phyloP scores from a whole-genome alignment of 92 coral and sea anemone species.

The Nematostella vectensis region DNA sequence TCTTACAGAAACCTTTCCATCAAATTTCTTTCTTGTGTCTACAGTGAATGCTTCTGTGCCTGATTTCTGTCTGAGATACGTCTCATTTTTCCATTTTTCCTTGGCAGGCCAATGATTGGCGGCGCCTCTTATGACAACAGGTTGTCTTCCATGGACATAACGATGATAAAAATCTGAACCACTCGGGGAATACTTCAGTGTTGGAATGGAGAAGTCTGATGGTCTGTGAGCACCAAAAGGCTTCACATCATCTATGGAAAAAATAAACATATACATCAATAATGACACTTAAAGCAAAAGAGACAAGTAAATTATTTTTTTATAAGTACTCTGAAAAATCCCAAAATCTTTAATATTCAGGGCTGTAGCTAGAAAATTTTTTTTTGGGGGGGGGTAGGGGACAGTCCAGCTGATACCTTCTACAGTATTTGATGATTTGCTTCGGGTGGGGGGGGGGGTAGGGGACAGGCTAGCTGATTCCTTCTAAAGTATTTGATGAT shows the following conservation, averaged over 20 bases:
- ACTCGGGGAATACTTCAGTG: slow-evolving; percentile 72
- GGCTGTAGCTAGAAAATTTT: too few relatives aligned
- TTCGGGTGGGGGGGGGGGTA: too few relatives aligned
- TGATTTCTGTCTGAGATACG: slow-evolving; percentile 60
- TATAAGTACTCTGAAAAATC: too few relatives aligned
- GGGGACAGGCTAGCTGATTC: too few relatives aligned
- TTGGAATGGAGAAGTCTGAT: slow-evolving; percentile 42
- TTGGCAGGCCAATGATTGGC: slow-evolving; percentile 90
- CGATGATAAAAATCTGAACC: slow-evolving; percentile 77
- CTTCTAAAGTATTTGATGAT: too few relatives aligned
- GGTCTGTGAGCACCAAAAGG: slow-evolving; percentile 63
- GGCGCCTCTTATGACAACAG: slow-evolving; percentile 78
- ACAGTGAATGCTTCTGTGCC: slow-evolving; percentile 66
- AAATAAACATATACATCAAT: not conserved
- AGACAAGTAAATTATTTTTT: too few relatives aligned
- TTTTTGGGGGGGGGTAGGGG: too few relatives aligned
- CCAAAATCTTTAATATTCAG: too few relatives aligned
- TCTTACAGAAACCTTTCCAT: slow-evolving; percentile 57
- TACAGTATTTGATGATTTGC: too few relatives aligned
- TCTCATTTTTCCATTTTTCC: slow-evolving; percentile 68
- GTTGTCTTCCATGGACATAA: slow-evolving; percentile 60
- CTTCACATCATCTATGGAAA: slow-evolving; percentile 53
- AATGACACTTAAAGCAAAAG: too few relatives aligned
- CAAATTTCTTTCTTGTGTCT: slow-evolving; percentile 66
- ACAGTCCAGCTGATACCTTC: too few relatives aligned